Percentiles rank a stretch among this genome's conserved stretches.
Conservation (phyloP, 2,113 vertebrate genomes). For the Halcyon senegalensis region DNA sequence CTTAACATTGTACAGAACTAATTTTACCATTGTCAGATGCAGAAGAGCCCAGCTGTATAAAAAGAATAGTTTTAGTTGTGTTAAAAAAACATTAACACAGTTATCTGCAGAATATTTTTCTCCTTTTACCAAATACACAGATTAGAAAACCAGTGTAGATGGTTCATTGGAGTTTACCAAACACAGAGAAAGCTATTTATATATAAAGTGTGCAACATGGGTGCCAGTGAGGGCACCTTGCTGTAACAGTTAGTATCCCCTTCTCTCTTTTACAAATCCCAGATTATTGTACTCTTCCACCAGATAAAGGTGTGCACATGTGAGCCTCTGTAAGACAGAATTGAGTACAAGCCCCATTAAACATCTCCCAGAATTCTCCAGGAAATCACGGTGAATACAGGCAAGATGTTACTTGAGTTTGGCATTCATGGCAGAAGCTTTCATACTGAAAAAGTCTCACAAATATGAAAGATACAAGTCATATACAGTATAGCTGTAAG, state of each 20-base stretch:
- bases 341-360: not conserved
- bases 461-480: not conserved
- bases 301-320: not conserved
- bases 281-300: not conserved
- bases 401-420: not conserved
- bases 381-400: not conserved
- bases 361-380: not conserved
- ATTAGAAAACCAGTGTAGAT: not conserved
- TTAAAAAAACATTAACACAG: not conserved
- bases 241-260: not conserved
- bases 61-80: not conserved
- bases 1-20: constrained; percentile 91
- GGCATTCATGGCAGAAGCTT: not conserved
- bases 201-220: not conserved
- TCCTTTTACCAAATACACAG: not conserved
- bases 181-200: not conserved
- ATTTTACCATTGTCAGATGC: constrained; percentile 92
- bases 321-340: not conserved
- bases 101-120: not conserved
- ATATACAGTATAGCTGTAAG: not conserved
- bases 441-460: not conserved
- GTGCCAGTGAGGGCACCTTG: not conserved
- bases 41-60: constrained; percentile 91
- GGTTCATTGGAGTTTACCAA: not conserved
- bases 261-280: not conserved